These are phyloP conservation scores for Tenthredo scrophulariae DNA, from an alignment of 2,888 invertebrate species.

Conservation along the genomic window DNA sequence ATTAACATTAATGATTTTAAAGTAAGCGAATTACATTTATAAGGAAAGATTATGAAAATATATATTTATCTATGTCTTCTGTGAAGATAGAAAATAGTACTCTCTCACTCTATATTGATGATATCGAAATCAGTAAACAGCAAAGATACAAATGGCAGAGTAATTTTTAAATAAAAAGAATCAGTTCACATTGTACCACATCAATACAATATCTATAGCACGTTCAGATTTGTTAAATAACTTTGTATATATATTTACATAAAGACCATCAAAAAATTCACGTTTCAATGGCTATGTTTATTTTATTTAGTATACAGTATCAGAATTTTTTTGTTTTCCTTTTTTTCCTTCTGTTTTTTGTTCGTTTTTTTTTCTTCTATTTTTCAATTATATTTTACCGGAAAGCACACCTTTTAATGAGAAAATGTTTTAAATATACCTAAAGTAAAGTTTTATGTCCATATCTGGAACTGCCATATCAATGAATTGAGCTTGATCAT, in stretches of 20 bases:
- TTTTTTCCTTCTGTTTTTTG: conserved; percentile 46
- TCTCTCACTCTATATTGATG: conserved; percentile 78
- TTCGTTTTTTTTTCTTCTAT: conserved; percentile 40
- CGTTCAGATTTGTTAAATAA: conserved; percentile 72
- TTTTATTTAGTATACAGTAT: conserved; percentile 60
- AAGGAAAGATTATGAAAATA: conserved; percentile 79
- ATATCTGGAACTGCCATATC: conserved; percentile 87
- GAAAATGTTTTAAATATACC: conserved; percentile 49
- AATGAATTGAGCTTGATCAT: conserved; percentile 78
- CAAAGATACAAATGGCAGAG: conserved; percentile 72
- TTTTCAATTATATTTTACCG: conserved; percentile 36
- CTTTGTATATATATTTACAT: conserved; percentile 73
- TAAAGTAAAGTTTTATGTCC: conserved; percentile 75
- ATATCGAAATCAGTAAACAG: conserved; percentile 65
- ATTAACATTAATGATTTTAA: conserved; percentile 78
- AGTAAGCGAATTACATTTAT: conserved; percentile 78
- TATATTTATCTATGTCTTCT: conserved; percentile 80
- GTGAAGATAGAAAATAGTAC: conserved; percentile 79
- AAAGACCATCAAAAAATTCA: conserved; percentile 66
- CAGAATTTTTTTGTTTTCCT: conserved; percentile 43
- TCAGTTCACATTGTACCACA: conserved; percentile 70
- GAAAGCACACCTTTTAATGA: conserved; percentile 49
- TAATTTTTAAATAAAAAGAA: conserved; percentile 66
- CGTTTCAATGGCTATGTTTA: conserved; percentile 66
- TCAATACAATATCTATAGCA: conserved; percentile 65